Percentiles rank a stretch among this genome's conserved stretches.
Conservation (phyloP, 2,797 vertebrate species). For the Brachyalestes nurse region DNA sequence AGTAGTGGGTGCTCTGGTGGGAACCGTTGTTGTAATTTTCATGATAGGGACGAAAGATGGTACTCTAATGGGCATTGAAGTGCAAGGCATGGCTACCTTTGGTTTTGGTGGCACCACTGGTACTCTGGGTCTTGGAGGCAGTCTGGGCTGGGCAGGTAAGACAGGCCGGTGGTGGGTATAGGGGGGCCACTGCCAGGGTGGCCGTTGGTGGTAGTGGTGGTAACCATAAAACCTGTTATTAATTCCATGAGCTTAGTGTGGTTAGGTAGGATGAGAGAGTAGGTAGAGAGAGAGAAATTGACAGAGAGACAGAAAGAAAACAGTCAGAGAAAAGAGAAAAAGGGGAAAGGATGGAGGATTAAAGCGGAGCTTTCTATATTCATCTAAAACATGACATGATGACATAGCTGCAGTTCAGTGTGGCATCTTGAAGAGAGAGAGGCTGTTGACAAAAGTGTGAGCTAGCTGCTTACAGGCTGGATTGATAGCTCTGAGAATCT, state of each 20-base stretch:
- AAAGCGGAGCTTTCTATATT: conserved; percentile 28
- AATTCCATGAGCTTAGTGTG: conserved; percentile 66
- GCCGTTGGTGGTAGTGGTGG: conserved; percentile 60
- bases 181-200: conserved; percentile 58
- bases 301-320: conserved; percentile 31
- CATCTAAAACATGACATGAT: neutral
- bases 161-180: conserved; percentile 58
- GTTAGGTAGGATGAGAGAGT: conserved; percentile 42
- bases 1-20: neutral
- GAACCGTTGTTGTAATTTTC: neutral
- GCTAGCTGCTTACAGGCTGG: neutral
- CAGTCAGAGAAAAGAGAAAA: neutral
- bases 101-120: conserved; percentile 40
- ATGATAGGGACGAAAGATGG: neutral
- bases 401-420: neutral
- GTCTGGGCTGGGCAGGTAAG: conserved; percentile 38
- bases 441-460: conserved; percentile 4
- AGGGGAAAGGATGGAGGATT: conserved; percentile 18
- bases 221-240: conserved; percentile 68
- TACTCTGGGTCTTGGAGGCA: conserved; percentile 27
- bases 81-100: conserved; percentile 36
- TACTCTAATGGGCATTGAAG: conserved; percentile 1
- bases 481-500: neutral
- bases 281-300: conserved; percentile 28
- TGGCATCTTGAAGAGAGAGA: neutral